Evolutionary conservation across 2,113 vertebrate species (phyloP).

Genomic region (Callorhinus ursinus): DNA sequence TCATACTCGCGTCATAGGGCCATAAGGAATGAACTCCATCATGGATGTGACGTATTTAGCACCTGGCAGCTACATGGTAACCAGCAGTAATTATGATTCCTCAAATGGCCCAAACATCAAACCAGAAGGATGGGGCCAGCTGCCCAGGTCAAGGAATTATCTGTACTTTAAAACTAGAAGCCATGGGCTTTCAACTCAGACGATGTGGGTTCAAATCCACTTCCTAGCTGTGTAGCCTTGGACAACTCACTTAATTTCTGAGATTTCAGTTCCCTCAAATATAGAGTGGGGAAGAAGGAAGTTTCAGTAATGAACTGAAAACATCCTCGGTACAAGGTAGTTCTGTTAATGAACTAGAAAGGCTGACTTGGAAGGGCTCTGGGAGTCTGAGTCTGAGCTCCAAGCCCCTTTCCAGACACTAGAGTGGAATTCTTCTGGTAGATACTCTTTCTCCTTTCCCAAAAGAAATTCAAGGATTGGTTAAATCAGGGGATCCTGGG

Average conservation of each 20-base stretch:
- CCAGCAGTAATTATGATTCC: background rate
- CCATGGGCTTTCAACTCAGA: background rate
- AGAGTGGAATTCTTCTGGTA: no score
- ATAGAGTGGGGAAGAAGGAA: background rate
- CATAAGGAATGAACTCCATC: background rate
- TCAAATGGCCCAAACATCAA: background rate
- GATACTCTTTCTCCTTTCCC: background rate
- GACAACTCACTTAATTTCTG: background rate
- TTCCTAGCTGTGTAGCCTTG: background rate
- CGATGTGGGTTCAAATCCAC: background rate
- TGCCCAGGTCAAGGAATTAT: background rate
- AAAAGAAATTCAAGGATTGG: background rate
- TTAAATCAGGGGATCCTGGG: background rate
- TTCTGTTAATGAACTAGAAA: background rate
- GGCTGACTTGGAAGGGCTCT: background rate
- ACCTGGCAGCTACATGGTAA: background rate
- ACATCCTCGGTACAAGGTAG: no score
- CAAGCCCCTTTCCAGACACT: constrained; percentile 23
- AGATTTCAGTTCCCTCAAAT: background rate
- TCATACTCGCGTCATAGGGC: background rate
- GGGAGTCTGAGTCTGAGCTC: background rate
- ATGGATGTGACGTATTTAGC: background rate
- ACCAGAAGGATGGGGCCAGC: background rate
- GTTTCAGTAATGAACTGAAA: background rate
- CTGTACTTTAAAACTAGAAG: background rate